Percentiles rank a stretch among this genome's conserved stretches.
phyloP scores from a whole-genome alignment of 2,888 invertebrate genomes.

The Peribatodes rhomboidaria region DNA sequence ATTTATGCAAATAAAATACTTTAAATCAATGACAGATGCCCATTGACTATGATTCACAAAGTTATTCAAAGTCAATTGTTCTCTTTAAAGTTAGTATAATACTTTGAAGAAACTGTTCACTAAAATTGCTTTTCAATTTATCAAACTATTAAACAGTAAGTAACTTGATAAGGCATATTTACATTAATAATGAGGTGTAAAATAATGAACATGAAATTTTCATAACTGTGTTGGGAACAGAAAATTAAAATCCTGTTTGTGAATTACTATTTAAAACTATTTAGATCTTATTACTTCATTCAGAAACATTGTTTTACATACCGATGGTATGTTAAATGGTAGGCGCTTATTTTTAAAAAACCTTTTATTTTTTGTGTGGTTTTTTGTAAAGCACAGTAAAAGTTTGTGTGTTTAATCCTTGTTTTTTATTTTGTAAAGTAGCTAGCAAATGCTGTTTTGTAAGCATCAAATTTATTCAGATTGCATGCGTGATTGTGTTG shows the following conservation, averaged over 20 bases:
- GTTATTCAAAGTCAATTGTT: too few species aligned
- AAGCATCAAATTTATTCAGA: constrained; percentile 37
- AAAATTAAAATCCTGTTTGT: neutral
- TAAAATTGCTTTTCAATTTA: too few species aligned
- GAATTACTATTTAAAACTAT: neutral
- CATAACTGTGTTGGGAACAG: too few species aligned
- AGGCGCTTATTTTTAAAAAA: neutral
- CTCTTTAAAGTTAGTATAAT: too few species aligned
- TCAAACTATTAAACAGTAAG: too few species aligned
- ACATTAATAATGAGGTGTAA: too few species aligned
- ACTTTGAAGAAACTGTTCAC: too few species aligned
- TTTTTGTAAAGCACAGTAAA: constrained; percentile 8
- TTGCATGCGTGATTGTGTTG: constrained; percentile 49
- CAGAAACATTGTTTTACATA: neutral
- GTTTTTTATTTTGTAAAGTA: constrained; percentile 7
- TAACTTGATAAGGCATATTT: too few species aligned
- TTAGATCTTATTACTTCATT: neutral
- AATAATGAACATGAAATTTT: too few species aligned
- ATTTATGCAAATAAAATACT: too few species aligned
- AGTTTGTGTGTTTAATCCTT: neutral
- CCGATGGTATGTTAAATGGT: neutral
- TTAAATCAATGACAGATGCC: too few species aligned
- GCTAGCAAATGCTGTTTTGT: constrained; percentile 15
- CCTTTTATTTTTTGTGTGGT: constrained; percentile 6
- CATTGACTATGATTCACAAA: too few species aligned